Base-by-base conservation (phyloP, 2,888 invertebrate species). In the Lagria hirta region DNA sequence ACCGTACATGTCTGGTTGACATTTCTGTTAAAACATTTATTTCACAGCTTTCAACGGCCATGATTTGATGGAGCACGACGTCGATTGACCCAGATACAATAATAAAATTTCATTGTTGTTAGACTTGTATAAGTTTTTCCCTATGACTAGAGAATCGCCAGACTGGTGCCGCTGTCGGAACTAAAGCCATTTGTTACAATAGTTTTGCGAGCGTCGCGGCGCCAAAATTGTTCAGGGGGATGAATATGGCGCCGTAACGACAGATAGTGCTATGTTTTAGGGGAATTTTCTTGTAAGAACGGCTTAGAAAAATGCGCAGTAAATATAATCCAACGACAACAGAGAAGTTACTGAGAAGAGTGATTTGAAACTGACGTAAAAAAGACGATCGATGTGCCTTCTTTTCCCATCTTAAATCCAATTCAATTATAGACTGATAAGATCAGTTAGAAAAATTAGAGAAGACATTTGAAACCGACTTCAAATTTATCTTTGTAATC, bases 11-110 rank as follows among this genome's bases (percentile, higher is more conserved):
- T 62, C 61, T 58, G 56, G 60, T 57, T 62, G 62, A 61, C 62
- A 57, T 59, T 60, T 58, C 59, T 57, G 62, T 64, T 63, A 61
- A 64, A 64, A 63, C 63, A 64, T 65, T 62, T 61, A 64, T 65
- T 62, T 61, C 61, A 51, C 60, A 55, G 58, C 49, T 59, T 54
- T 57, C 55, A 44, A 29, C 51, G 43, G 27, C 46, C 53, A 43
- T 48, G 54, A 52, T 58, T 60, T 60, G 58, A 60, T 58, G 56
- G 54, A 50, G 51, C 52, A 53, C 51, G n/a, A 50, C 52, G 56
- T 46, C 55, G 52, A 58, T 57, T 61, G 61, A 61, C 58, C 61
- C 49, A 53, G 52, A 58, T 58, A 40, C 45, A 53, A 54, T 58
- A 51, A 52, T 53, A 55, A 57, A 57, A 59, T 52, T n/a, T 55